Evolutionary conservation across 2,888 invertebrate genomes (phyloP), one percentile per base, ranked within the genome.

Genomic region (Apamea epomidion): DNA sequence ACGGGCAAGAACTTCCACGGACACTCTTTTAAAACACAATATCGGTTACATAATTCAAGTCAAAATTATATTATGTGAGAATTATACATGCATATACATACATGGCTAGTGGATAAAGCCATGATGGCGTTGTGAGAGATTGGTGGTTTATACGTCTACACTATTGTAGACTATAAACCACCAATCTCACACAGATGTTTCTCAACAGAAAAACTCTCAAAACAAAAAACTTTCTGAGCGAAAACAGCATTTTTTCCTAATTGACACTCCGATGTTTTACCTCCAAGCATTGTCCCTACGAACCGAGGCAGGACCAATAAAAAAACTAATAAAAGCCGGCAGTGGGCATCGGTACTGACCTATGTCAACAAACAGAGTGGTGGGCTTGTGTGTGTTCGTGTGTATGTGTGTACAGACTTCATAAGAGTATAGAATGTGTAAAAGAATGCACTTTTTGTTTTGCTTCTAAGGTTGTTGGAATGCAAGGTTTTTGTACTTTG

Each of bases 281-380:
- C 83, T 86, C 72, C 80, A 72, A 76, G 78, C 87, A 87, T 89
- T 87, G 90, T 87, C 84, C 81, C 51, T 74, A 74, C 74, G 85
- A 83, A 79, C 87, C 83, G 82, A 83, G 79, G 79, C 89, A 82
- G 81, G 76, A 81, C 84, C 80, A 89, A 90, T 92, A 95, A 95
- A 94, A 93, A 92, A 92, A 89, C 88, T 87, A 91, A 92, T 91
- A 90, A 90, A 91, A 92, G 85, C 76, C 88, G 81, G 86, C 87
- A 84, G 77, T 88, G 89, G 89, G 91, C 89, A 89, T 92, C 94
- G 94, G 93, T 94, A 95, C 96, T 96, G 96, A 96, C 96, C 96
- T 96, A 95, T 94, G 96, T 95, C 96, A 96, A 96, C 95, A 94
- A 92, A 93, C 93, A 91, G 91, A 89, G 88, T 88, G 87, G 70